These are phyloP conservation scores for Tachycineta bicolor DNA, from an alignment of 2,113 vertebrate species.

Conservation along the genomic window DNA sequence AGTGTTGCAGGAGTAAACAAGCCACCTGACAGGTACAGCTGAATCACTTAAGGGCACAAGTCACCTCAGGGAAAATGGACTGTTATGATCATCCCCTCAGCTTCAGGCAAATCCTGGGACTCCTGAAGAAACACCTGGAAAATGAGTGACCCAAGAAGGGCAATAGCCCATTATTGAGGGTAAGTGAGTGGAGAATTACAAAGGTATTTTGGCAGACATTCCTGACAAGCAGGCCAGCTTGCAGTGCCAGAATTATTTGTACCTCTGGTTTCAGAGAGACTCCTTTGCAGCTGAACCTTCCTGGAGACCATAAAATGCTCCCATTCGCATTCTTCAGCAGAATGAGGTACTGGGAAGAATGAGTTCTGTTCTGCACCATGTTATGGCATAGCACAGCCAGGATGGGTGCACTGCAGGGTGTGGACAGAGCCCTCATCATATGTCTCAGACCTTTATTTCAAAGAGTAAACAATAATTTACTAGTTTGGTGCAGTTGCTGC, in stretches of 20 bases:
- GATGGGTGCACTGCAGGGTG: neutral
- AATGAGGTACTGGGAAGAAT: neutral
- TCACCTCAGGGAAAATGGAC: neutral
- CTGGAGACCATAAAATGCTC: neutral
- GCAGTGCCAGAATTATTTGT: neutral
- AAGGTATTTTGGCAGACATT: neutral
- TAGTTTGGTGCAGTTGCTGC: neutral
- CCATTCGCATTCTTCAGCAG: neutral
- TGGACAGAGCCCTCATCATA: neutral
- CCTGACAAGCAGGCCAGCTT: neutral
- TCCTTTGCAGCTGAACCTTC: neutral
- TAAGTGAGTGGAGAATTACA: neutral
- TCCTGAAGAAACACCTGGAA: neutral
- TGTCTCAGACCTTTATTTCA: neutral
- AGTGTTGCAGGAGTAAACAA: neutral
- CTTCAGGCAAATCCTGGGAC: neutral
- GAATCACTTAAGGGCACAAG: neutral
- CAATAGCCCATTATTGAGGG: neutral
- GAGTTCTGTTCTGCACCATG: rapidly evolving
- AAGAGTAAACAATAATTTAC: neutral
- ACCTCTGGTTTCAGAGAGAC: neutral
- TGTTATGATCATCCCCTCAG: neutral
- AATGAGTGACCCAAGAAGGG: neutral
- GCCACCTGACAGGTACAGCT: neutral
- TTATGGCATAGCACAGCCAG: neutral